These are phyloP conservation scores for Akabosia matsudoensis DNA, from an alignment of 1,140 invertebrate genomes.

Conservation along the genomic window DNA sequence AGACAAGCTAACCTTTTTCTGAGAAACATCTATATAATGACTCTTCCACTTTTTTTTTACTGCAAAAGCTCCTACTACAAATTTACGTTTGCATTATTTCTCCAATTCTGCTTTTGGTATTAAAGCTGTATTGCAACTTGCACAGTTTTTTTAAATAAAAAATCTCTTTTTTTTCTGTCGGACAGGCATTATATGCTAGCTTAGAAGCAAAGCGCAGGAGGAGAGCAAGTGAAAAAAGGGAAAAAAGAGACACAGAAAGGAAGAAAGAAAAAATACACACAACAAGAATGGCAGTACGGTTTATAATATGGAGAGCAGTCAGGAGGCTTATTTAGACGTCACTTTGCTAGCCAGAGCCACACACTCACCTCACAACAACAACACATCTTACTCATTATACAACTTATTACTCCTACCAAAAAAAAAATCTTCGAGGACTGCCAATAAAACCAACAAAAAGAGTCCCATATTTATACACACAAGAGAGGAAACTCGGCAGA, in stretches of 20 bases:
- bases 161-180: conserved; percentile 16
- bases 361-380: conserved; percentile 28
- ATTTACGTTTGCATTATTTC: too few species aligned
- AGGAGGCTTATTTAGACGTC: conserved; percentile 40
- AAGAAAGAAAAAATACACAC: background rate
- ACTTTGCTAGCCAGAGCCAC: conserved; percentile 26
- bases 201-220: background rate
- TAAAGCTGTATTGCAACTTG: background rate
- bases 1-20: background rate
- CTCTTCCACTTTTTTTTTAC: too few species aligned
- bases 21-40: conserved; percentile 1
- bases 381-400: conserved; percentile 38
- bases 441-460: conserved; percentile 12
- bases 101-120: too few species aligned
- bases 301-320: conserved; percentile 5
- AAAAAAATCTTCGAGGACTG: background rate
- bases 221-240: background rate
- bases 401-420: too few species aligned
- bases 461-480: conserved; percentile 1
- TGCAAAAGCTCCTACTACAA: too few species aligned
- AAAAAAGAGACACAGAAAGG: background rate
- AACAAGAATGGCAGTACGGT: conserved; percentile 5
- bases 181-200: background rate
- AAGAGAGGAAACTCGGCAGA: background rate
- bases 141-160: conserved; percentile 19